A percentile compares a stretch with the other conserved stretches of the same genome.
These are phyloP conservation scores for Danio aesculapii DNA, from an alignment of 2,797 vertebrate genomes.

Conservation along the genomic window DNA sequence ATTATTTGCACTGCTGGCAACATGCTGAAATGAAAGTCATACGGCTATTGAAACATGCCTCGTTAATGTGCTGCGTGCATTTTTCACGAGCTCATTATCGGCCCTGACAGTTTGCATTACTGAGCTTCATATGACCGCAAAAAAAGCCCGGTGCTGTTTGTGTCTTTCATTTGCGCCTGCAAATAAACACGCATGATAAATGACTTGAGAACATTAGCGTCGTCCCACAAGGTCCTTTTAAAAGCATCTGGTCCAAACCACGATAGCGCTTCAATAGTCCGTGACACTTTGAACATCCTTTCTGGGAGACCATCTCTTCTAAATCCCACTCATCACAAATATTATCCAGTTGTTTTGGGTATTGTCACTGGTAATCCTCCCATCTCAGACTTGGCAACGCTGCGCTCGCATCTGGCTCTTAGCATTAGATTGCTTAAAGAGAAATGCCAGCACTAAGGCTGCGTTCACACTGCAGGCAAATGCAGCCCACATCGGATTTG, in stretches of 20 bases:
- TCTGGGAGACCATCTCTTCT: slow-evolving; percentile 19
- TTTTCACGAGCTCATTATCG: slow-evolving; percentile 6
- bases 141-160: background rate
- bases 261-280: slow-evolving; percentile 5
- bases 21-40: slow-evolving; percentile 44
- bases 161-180: background rate
- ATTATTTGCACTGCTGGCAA: slow-evolving; percentile 25
- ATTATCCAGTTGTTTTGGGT: slow-evolving; percentile 10
- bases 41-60: slow-evolving; percentile 24
- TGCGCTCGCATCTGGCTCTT: background rate
- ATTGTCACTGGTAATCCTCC: background rate
- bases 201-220: slow-evolving; percentile 13
- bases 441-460: background rate
- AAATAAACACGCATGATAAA: slow-evolving; percentile 33
- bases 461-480: too few relatives aligned
- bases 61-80: slow-evolving; percentile 7
- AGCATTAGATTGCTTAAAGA: background rate
- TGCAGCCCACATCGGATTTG: too few relatives aligned
- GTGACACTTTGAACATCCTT: slow-evolving; percentile 5
- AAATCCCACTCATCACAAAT: slow-evolving; percentile 25
- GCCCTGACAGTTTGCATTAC: slow-evolving; percentile 23
- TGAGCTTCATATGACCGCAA: slow-evolving; percentile 11
- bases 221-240: slow-evolving; percentile 14
- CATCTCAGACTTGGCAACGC: background rate
- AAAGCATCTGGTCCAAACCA: slow-evolving; percentile 11